These are phyloP conservation scores for Dipodomys ordii DNA, from an alignment of 2,113 vertebrate species.

Conservation along the genomic window DNA sequence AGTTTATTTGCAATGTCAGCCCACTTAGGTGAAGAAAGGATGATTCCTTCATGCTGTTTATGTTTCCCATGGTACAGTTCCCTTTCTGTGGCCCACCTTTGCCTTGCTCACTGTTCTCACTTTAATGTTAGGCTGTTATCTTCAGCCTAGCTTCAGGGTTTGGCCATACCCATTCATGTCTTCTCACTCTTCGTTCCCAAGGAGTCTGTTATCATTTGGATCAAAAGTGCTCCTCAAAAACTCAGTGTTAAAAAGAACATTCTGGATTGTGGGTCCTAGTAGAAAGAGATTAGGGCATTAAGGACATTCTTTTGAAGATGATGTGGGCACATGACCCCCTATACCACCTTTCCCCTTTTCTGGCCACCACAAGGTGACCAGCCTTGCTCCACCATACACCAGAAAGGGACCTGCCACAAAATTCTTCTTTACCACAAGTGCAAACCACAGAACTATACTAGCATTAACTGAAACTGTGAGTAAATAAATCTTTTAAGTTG, in stretches of 20 bases:
- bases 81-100: neutral
- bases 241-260: neutral
- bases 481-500: neutral
- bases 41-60: neutral
- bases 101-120: neutral
- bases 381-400: neutral
- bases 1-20: neutral
- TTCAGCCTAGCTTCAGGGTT: neutral
- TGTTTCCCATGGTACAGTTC: neutral
- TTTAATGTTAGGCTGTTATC: neutral
- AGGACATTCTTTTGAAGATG: neutral
- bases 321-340: neutral
- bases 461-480: neutral
- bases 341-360: too few species aligned
- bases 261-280: neutral
- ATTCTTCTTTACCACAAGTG: neutral
- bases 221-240: neutral
- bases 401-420: neutral
- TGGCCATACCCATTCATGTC: neutral
- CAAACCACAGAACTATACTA: neutral
- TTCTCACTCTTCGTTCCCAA: neutral
- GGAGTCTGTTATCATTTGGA: neutral
- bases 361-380: neutral
- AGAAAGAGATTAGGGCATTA: neutral
- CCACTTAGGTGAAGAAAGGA: rapidly evolving